phyloP scores from a whole-genome alignment of 2,797 vertebrate species.

The Gobio occitaniae region DNA sequence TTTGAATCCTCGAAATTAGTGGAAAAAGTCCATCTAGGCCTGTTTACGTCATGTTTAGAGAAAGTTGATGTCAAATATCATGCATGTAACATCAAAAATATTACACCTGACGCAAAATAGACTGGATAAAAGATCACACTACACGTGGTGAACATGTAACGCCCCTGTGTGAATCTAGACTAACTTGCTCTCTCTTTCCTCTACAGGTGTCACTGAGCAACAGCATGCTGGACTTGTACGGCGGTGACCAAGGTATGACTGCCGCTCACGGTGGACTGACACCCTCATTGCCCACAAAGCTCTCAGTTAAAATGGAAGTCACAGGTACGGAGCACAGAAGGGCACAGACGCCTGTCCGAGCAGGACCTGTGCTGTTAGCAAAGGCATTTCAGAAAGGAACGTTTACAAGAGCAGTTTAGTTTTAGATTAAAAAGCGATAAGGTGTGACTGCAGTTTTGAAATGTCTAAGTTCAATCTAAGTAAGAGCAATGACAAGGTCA shows the following conservation, averaged over 20 bases:
- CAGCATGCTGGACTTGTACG: constrained; percentile 94
- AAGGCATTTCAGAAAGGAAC: constrained; percentile 36
- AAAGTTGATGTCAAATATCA: too few relatives aligned
- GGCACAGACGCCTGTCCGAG: constrained; percentile 36
- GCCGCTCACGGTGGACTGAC: constrained; percentile 86
- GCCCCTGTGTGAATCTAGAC: neutral
- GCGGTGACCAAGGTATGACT: constrained; percentile 88
- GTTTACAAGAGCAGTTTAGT: neutral
- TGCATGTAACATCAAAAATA: neutral
- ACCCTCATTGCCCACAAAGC: constrained; percentile 85
- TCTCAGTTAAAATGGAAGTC: constrained; percentile 92
- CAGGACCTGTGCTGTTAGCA: constrained; percentile 27
- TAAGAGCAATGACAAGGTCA: neutral
- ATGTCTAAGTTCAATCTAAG: too few relatives aligned
- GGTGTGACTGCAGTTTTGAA: neutral
- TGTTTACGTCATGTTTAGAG: neutral
- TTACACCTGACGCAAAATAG: neutral
- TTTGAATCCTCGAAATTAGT: neutral
- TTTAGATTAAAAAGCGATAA: neutral
- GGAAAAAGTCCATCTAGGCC: neutral
- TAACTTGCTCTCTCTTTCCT: constrained; percentile 38
- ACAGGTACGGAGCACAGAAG: constrained; percentile 80
- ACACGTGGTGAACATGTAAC: neutral
- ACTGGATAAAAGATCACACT: neutral
- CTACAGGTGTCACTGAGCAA: constrained; percentile 81